phyloP scores from a whole-genome alignment of 2,888 invertebrate genomes.

The Podabrus alpinus region DNA sequence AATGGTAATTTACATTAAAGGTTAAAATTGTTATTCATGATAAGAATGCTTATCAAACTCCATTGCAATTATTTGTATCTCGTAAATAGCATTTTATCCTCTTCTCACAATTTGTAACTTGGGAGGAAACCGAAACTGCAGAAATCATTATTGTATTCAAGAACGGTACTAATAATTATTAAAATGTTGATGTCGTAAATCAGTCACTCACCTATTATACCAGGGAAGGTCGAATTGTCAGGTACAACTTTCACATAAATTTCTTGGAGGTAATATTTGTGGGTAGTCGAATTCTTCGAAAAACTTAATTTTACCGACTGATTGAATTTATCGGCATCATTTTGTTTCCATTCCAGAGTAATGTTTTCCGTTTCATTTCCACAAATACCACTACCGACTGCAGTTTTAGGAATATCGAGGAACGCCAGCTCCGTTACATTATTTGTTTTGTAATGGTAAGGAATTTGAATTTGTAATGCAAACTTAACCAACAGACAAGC shows the following conservation, averaged over 20 bases:
- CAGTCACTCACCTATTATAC: slow-evolving; percentile 20
- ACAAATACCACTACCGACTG: slow-evolving; percentile 55
- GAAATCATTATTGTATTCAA: not conserved
- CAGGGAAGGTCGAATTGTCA: slow-evolving; percentile 32
- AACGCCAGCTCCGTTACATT: slow-evolving; percentile 41
- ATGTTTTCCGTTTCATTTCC: slow-evolving; percentile 48
- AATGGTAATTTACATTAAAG: no score
- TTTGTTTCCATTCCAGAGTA: slow-evolving; percentile 49
- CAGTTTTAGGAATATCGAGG: slow-evolving; percentile 56
- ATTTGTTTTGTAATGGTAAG: slow-evolving; percentile 55
- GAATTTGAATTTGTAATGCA: slow-evolving; percentile 68
- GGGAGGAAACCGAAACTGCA: no score
- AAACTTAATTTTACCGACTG: slow-evolving; percentile 35
- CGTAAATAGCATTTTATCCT: no score
- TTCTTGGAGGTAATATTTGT: slow-evolving; percentile 36
- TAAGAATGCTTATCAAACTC: no score
- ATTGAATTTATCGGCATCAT: not conserved
- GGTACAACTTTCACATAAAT: slow-evolving; percentile 26
- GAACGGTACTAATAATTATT: not conserved
- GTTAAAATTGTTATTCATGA: no score
- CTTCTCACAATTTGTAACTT: no score
- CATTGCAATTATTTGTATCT: no score
- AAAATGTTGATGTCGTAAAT: no score
- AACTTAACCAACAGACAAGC: slow-evolving; percentile 68
- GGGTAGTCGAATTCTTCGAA: slow-evolving; percentile 29